Percentiles rank a stretch among this genome's conserved stretches.
Conservation (phyloP, 2,888 invertebrate genomes). For the Tipula helvola region DNA sequence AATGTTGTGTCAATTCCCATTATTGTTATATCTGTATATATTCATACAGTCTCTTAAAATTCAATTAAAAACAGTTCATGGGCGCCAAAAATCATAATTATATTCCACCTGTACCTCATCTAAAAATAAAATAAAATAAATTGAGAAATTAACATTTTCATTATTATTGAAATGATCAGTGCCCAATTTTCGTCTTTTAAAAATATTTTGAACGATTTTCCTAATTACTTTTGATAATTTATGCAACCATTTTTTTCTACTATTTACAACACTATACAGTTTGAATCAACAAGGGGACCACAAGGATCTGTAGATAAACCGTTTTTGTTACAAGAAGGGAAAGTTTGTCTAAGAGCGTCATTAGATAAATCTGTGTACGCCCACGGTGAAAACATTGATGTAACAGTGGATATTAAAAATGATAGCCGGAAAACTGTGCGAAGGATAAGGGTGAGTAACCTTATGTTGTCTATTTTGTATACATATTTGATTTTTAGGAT, state of each 20-base stretch:
- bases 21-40: neutral
- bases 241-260: neutral
- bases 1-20: neutral
- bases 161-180: neutral
- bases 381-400: conserved; percentile 68
- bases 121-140: neutral
- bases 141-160: neutral
- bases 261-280: conserved; percentile 20
- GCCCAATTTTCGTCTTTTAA: neutral
- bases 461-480: too few species aligned
- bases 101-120: neutral
- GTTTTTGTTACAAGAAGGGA: conserved; percentile 74
- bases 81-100: neutral
- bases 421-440: conserved; percentile 74
- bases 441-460: conserved; percentile 57
- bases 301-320: conserved; percentile 64
- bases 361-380: conserved; percentile 72
- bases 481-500: too few species aligned
- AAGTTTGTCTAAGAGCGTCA: conserved; percentile 64
- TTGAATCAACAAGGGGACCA: conserved; percentile 41
- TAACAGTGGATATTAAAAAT: conserved; percentile 62
- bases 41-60: neutral
- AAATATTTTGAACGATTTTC: neutral
- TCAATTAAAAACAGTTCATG: neutral
- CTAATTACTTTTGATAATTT: neutral